phyloP scores from a whole-genome alignment of 2,888 invertebrate genomes.

The Antheraea assamensis region DNA sequence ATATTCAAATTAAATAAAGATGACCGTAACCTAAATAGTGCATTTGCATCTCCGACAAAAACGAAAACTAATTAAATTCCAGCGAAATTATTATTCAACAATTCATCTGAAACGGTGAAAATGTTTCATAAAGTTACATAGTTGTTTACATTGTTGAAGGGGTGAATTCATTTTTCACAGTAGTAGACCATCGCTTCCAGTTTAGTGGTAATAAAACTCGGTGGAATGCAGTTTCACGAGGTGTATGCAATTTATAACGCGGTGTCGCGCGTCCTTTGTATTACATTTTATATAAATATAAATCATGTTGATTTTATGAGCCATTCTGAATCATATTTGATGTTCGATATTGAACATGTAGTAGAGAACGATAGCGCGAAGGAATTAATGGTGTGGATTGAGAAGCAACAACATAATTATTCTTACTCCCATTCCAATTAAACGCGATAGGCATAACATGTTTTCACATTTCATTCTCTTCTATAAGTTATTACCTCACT shows the following conservation, averaged over 20 bases:
- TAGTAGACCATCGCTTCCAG: constrained; percentile 14
- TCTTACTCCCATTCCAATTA: no score
- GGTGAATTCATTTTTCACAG: constrained; percentile 22
- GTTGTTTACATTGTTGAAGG: constrained; percentile 14
- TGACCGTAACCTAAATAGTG: neutral
- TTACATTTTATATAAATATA: constrained; percentile 15
- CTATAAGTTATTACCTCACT: no score
- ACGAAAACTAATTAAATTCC: neutral
- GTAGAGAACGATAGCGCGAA: neutral
- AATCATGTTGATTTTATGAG: constrained; percentile 14
- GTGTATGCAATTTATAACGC: constrained; percentile 20
- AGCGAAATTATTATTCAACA: constrained; percentile 9
- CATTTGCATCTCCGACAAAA: neutral
- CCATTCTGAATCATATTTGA: constrained; percentile 1
- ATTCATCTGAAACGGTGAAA: constrained; percentile 12
- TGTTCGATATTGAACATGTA: neutral
- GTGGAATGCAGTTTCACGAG: constrained; percentile 16
- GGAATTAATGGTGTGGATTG: neutral
- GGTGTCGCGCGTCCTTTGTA: neutral
- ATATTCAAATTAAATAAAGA: neutral
- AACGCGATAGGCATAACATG: no score
- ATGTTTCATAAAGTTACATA: neutral
- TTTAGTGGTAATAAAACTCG: constrained; percentile 22
- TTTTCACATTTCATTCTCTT: no score
- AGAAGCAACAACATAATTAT: no score